Evolutionary conservation across 2,888 invertebrate species (phyloP).

Genomic region (Leptopilina drosophilae): DNA sequence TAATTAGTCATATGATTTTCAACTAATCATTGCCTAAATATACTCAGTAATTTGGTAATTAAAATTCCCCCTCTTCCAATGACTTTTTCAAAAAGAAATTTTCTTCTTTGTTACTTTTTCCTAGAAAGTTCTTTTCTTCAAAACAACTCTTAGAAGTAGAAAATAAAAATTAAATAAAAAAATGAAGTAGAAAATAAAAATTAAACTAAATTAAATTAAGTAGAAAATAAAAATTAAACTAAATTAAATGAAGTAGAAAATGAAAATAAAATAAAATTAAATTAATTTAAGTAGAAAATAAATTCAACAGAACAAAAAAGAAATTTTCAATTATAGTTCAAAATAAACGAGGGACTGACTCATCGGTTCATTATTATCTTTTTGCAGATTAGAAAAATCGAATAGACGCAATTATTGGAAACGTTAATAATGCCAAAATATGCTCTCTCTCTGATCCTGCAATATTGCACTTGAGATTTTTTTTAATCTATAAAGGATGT

Average conservation of each 20-base stretch:
- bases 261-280: no score
- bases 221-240: not conserved
- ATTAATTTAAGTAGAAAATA: not conserved
- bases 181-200: not conserved
- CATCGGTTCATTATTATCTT: constrained; percentile 2
- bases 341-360: not conserved
- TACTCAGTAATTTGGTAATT: no score
- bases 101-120: no score
- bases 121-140: no score
- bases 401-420: not conserved
- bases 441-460: not conserved
- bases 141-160: no score
- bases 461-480: not conserved
- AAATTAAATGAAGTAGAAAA: no score
- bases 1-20: constrained; percentile 7
- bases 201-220: not conserved
- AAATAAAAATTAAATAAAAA: no score
- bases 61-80: not conserved
- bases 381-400: not conserved
- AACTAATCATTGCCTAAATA: not conserved
- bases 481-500: constrained; percentile 28
- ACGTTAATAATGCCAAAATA: not conserved
- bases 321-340: not conserved
- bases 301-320: not conserved
- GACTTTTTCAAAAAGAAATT: no score